Base-by-base conservation (phyloP, 2,113 vertebrate genomes). In the Myiopsitta monachus region DNA sequence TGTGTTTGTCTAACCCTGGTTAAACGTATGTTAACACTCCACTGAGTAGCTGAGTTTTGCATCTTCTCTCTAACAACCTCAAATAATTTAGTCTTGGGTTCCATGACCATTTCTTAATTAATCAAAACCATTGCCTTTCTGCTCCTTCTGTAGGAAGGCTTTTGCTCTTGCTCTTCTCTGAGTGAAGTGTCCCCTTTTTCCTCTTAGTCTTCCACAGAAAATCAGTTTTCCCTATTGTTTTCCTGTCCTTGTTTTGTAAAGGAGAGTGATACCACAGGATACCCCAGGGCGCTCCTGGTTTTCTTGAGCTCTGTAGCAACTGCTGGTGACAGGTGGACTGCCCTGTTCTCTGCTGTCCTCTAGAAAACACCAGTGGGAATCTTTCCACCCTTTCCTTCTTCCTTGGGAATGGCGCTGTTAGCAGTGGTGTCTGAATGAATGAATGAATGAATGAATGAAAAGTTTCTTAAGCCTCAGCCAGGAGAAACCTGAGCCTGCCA, bases 241-340 rank as follows among this genome's bases (percentile, higher is more conserved):
- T 23, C 2, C 15, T 64, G 31, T 52, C 51, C 30, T 68, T 82
- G 30, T 39, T 85, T 63, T 70, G 16, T 44, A 31, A 70, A 86
- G 54, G 44, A 52, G 33, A 52, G 77, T n/a, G 84, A 69, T 83
- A 23, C 49, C n/a, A 15, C 31, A 21, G 46, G 17, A 62, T 38
- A 18, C 12, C 6, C 6, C 47, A 43, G 36, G 68, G 36, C 0
- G 0, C 26, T 66, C 4, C 9, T 21, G 38, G 2, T 80, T 67
- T 83, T 66, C 38, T 73, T 21, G 92, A 61, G 41, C 75, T 67
- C 51, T 63, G 28, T 22, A 73, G 49, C 54, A 91, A 9, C 41
- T 91, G 10, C 44, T 86, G 54, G 23, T 54, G 57, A 7, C 28
- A 66, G 38, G 75, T 80, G 38, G 61, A 10, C 52, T 86, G 14